A percentile compares a stretch with the other conserved stretches of the same genome.
Evolutionary conservation across 64 coral and sea anemone species (phyloP).

Genomic region (Exaiptasia diaphana): DNA sequence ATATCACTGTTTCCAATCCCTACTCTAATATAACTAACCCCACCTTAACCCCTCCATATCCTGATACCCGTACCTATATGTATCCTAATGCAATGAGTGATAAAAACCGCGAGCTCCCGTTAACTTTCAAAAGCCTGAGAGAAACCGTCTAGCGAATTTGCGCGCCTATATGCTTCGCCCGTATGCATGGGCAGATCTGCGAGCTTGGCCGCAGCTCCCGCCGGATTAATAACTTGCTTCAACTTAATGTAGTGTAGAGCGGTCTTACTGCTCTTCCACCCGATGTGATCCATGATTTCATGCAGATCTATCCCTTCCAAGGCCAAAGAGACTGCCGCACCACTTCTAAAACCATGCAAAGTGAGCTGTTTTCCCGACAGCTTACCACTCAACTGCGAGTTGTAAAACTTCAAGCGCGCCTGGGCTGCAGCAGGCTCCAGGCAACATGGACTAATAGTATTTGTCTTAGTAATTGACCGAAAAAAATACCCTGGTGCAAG

Average conservation of each 20-base stretch:
- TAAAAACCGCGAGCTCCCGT: neutral
- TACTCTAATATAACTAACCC: neutral
- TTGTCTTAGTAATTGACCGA: neutral
- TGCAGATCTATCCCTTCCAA: conserved; percentile 14
- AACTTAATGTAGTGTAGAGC: conserved; percentile 39
- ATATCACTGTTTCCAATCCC: conserved; percentile 25
- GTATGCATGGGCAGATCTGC: conserved; percentile 23
- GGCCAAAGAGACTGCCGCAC: conserved; percentile 33
- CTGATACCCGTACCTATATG: too few relatives aligned
- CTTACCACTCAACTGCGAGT: neutral
- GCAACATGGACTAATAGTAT: neutral
- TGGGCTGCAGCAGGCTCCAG: conserved; percentile 1
- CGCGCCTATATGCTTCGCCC: neutral
- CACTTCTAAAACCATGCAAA: conserved; percentile 21
- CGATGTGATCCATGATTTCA: conserved; percentile 48
- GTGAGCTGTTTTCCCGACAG: neutral
- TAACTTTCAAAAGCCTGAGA: neutral
- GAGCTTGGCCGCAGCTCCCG: conserved; percentile 6
- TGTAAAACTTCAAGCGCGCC: neutral
- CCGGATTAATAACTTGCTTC: conserved; percentile 10
- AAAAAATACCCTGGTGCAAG: neutral
- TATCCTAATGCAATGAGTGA: too few relatives aligned
- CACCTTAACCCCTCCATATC: neutral
- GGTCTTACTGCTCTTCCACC: conserved; percentile 22
- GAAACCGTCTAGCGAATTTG: conserved; percentile 7